phyloP scores from a whole-genome alignment of 2,113 vertebrate genomes.

The Callocephalon fimbriatum region DNA sequence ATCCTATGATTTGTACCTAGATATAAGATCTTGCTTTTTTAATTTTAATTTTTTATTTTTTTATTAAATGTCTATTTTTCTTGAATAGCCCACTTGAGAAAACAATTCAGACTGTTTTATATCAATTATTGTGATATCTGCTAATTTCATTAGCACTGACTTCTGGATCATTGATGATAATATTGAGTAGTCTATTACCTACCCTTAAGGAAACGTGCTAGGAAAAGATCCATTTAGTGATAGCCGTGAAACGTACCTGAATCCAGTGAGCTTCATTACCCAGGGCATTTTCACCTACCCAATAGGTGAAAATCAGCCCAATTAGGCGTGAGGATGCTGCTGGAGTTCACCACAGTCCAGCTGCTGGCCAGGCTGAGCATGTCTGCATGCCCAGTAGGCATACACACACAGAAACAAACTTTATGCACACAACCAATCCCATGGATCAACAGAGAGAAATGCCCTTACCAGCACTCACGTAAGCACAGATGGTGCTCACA shows the following conservation, averaged over 20 bases:
- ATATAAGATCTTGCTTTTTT: not conserved
- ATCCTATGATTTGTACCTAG: not conserved
- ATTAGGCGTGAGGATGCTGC: not conserved
- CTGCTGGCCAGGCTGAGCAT: not conserved
- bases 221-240: not conserved
- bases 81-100: not conserved
- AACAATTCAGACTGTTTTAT: not conserved
- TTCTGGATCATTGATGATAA: not conserved
- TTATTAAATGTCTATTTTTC: not conserved
- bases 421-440: accelerated
- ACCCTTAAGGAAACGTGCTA: not conserved
- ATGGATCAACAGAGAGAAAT: not conserved
- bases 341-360: not conserved
- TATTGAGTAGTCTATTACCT: not conserved
- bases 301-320: not conserved
- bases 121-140: not conserved
- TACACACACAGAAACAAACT: not conserved
- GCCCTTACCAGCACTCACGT: not conserved
- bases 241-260: not conserved
- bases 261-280: not conserved
- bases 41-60: not conserved
- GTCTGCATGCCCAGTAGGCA: not conserved
- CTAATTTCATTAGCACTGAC: not conserved
- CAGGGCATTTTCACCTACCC: not conserved
- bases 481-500: not conserved